These are phyloP conservation scores for Diplazon laetatorius DNA, from an alignment of 2,888 invertebrate species.

Conservation along the genomic window DNA sequence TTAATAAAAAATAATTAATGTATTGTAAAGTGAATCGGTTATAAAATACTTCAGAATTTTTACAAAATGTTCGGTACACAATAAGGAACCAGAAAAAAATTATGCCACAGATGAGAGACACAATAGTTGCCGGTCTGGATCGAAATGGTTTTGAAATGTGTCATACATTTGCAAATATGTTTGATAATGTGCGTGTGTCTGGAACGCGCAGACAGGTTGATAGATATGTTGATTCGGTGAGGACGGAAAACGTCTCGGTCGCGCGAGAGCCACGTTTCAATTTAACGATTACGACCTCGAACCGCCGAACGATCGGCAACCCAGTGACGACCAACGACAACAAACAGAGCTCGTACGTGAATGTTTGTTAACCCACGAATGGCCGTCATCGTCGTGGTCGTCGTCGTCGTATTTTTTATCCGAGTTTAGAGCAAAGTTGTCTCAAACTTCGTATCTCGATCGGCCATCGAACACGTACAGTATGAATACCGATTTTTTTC, in stretches of 20 bases:
- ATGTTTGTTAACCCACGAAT: constrained; percentile 47
- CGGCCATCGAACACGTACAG: neutral
- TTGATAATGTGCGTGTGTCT: neutral
- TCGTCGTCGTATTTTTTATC: constrained; percentile 10
- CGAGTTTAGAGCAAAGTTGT: constrained; percentile 21
- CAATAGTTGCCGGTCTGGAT: no score
- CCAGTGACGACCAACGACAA: constrained; percentile 28
- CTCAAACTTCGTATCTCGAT: constrained; percentile 5
- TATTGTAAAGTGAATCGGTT: no score
- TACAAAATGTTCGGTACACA: no score
- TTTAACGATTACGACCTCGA: constrained; percentile 55
- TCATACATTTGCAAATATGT: neutral
- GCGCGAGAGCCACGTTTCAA: constrained; percentile 40
- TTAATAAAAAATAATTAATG: no score
- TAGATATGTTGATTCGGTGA: constrained; percentile 1
- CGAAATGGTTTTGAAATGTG: no score
- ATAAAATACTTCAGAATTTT: no score
- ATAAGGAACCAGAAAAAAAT: no score
- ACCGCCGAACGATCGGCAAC: constrained; percentile 36
- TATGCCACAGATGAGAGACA: no score
- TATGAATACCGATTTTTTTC: neutral
- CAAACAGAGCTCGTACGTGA: constrained; percentile 4
- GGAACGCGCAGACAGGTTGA: constrained; percentile 9
- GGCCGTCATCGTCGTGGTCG: neutral
- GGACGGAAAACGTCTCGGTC: constrained; percentile 16